Evolutionary conservation across 2,888 invertebrate species (phyloP).

Genomic region (Idaea biselata): DNA sequence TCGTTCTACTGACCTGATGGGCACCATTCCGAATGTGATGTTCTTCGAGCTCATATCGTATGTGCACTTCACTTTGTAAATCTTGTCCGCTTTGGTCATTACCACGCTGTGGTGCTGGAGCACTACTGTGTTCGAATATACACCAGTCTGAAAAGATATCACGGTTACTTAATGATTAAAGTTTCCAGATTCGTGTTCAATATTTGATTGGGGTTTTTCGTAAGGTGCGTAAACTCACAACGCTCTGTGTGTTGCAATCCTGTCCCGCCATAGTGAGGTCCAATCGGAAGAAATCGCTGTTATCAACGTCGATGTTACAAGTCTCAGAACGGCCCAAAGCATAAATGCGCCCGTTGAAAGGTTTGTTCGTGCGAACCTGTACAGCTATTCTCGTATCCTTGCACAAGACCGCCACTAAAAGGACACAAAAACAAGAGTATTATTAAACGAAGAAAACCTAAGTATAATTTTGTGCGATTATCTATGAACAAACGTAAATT

Average conservation of each 20-base stretch:
- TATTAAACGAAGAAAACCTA: constrained; percentile 8
- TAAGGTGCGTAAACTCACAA: constrained; percentile 83
- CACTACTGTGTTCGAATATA: constrained; percentile 96
- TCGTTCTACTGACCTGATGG: constrained; percentile 85
- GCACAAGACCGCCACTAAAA: constrained; percentile 93
- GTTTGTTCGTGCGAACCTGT: constrained; percentile 94
- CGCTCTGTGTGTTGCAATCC: constrained; percentile 97
- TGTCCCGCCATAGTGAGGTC: constrained; percentile 96
- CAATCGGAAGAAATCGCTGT: constrained; percentile 94
- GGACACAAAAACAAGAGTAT: constrained; percentile 12
- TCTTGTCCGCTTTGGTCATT: constrained; percentile 97
- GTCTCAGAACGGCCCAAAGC: constrained; percentile 96
- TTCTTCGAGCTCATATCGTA: constrained; percentile 98
- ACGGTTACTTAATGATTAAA: constrained; percentile 2
- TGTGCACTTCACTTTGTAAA: constrained; percentile 97
- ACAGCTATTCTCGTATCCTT: constrained; percentile 96
- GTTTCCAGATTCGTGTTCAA: too few relatives aligned
- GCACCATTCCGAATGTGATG: constrained; percentile 98
- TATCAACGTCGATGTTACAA: constrained; percentile 95
- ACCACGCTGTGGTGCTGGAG: constrained; percentile 97
- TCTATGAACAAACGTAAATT: constrained; percentile 42
- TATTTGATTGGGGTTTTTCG: too few relatives aligned
- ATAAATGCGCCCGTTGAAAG: constrained; percentile 96
- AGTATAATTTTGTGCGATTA: constrained; percentile 10
- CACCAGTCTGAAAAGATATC: constrained; percentile 86